These are phyloP conservation scores for Centropus unirufus DNA, from an alignment of 2,113 vertebrate genomes.

Conservation along the genomic window DNA sequence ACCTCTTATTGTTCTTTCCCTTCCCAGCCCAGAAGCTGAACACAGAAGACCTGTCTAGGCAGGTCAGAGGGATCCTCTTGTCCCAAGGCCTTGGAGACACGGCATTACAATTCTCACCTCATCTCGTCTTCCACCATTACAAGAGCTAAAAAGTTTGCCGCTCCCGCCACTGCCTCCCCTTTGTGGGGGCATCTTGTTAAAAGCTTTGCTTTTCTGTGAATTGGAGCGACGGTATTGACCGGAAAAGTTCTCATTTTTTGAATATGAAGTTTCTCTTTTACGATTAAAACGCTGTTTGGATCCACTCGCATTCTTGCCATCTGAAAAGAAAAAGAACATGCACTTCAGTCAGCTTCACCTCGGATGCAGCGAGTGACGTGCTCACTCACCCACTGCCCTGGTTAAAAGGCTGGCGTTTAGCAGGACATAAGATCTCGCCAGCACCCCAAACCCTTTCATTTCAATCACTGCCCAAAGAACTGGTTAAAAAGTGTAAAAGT, in stretches of 20 bases:
- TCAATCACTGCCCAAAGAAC: not conserved
- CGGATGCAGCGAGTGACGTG: not conserved
- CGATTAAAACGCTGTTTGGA: slow-evolving; percentile 90
- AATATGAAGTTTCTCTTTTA: slow-evolving; percentile 91
- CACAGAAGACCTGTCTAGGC: slow-evolving; percentile 9
- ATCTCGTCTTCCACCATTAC: slow-evolving; percentile 96
- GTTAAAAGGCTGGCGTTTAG: not conserved
- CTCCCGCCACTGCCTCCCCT: slow-evolving; percentile 82
- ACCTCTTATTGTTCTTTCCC: not conserved
- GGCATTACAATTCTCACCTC: slow-evolving; percentile 83
- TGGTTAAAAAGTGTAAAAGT: not conserved
- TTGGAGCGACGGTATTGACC: slow-evolving; percentile 89
- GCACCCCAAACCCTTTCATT: not conserved
- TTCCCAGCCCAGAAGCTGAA: slow-evolving; percentile 19
- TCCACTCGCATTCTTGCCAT: slow-evolving; percentile 90
- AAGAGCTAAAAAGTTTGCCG: slow-evolving; percentile 87
- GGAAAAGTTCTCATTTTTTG: slow-evolving; percentile 91
- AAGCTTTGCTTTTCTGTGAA: slow-evolving; percentile 99
- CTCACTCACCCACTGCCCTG: not conserved
- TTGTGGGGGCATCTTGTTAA: slow-evolving; percentile 98
- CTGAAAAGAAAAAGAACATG: slow-evolving; percentile 72
- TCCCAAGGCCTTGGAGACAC: not conserved
- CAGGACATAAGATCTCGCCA: not conserved
- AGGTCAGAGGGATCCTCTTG: slow-evolving; percentile 9
- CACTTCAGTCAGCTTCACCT: not conserved